phyloP scores from a whole-genome alignment of 2,888 invertebrate genomes.

The Tortrix viridana region DNA sequence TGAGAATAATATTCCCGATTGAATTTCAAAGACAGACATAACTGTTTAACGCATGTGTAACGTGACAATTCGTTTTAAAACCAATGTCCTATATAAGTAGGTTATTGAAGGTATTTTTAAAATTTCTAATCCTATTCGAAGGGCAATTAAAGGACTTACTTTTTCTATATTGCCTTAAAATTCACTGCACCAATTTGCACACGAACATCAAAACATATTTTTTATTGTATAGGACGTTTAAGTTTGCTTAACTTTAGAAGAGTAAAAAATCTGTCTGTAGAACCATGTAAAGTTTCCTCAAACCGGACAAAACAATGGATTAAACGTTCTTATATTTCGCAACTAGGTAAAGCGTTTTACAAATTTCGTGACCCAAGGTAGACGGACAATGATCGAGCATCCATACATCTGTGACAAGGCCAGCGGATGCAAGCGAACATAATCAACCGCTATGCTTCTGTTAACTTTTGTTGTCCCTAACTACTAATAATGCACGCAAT shows the following conservation, averaged over 20 bases:
- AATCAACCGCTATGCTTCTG: not conserved
- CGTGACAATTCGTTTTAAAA: too few species aligned
- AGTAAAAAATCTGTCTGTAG: not conserved
- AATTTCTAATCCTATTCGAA: too few species aligned
- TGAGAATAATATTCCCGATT: too few species aligned
- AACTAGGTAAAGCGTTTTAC: slow-evolving; percentile 18
- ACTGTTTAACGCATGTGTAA: too few species aligned
- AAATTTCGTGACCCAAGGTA: slow-evolving; percentile 32
- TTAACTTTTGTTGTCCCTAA: not conserved
- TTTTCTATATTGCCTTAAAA: too few species aligned
- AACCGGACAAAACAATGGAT: not conserved
- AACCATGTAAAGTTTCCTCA: not conserved
- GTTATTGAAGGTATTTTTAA: too few species aligned
- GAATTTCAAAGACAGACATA: too few species aligned
- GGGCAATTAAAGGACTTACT: too few species aligned
- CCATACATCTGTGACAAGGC: slow-evolving; percentile 32
- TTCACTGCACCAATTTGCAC: too few species aligned
- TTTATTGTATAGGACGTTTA: too few species aligned
- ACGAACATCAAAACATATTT: too few species aligned
- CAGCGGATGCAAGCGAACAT: slow-evolving; percentile 18
- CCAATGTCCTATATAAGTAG: too few species aligned
- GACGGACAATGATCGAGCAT: slow-evolving; percentile 4
- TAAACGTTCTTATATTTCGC: slow-evolving; percentile 4
- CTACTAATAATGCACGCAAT: not conserved
- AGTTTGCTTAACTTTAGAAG: not conserved